These are phyloP conservation scores for Platanista minor DNA, from an alignment of 2,113 vertebrate genomes.

Conservation along the genomic window DNA sequence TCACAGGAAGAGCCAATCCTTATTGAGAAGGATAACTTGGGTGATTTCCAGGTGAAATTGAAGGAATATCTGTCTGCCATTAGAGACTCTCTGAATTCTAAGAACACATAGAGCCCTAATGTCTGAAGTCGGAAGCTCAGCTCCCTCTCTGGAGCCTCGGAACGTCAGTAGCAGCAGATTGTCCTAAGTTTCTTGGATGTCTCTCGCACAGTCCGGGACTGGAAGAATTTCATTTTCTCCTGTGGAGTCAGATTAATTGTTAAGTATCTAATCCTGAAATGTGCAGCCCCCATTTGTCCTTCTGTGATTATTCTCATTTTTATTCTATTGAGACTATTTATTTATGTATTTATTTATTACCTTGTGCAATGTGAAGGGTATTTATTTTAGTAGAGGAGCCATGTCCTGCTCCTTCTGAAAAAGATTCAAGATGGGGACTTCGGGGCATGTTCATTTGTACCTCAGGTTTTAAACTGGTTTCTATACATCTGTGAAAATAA, in stretches of 20 bases:
- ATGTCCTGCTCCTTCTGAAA: background rate
- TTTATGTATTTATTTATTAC: constrained; percentile 67
- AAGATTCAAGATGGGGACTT: background rate
- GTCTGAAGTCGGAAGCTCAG: rapidly evolving
- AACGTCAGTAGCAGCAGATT: rapidly evolving
- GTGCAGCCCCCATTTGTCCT: background rate
- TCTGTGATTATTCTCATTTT: background rate
- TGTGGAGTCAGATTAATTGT: background rate
- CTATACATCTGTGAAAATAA: constrained; percentile 51
- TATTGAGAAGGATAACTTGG: rapidly evolving
- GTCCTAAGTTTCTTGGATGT: background rate
- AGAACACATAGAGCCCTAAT: rapidly evolving
- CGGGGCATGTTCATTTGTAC: background rate
- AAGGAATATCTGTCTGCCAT: background rate
- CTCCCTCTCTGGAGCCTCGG: too few relatives aligned
- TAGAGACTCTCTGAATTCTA: rapidly evolving
- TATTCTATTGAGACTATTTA: constrained; percentile 49
- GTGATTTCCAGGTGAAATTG: constrained; percentile 12
- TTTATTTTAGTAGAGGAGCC: constrained; percentile 46
- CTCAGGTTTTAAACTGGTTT: background rate
- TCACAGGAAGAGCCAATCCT: rapidly evolving
- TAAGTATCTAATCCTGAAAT: background rate
- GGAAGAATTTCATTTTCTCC: background rate
- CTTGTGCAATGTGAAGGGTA: constrained; percentile 19
- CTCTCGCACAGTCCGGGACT: background rate